Conservation (phyloP, 2,888 invertebrate genomes). For the Cerceris rybyensis region DNA sequence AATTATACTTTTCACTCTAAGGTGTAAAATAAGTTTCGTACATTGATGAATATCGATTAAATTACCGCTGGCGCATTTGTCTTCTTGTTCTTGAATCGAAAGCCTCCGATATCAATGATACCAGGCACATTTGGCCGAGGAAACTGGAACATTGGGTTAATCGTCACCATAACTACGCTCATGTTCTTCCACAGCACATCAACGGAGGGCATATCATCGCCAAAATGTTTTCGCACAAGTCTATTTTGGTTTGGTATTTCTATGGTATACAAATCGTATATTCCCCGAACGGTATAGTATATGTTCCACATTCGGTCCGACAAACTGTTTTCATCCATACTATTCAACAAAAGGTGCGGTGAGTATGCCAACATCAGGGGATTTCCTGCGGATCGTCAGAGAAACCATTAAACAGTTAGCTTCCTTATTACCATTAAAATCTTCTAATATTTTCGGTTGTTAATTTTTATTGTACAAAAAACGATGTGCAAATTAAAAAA, state of each 20-base stretch:
- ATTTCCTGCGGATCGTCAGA: slow-evolving; percentile 24
- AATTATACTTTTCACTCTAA: not conserved
- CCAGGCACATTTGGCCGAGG: slow-evolving; percentile 82
- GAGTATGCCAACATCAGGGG: not conserved
- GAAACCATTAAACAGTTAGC: no score
- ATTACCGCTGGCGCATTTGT: not conserved
- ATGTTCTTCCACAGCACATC: slow-evolving; percentile 67
- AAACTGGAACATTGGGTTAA: slow-evolving; percentile 83
- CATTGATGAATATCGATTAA: not conserved
- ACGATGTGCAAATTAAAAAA: not conserved
- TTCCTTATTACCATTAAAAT: no score
- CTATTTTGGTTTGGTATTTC: slow-evolving; percentile 36
- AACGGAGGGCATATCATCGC: slow-evolving; percentile 41
- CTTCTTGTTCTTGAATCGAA: not conserved
- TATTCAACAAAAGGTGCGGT: not conserved
- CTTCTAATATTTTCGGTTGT: no score
- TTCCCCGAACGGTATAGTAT: not conserved
- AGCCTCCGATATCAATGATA: slow-evolving; percentile 83
- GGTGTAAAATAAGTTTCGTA: not conserved
- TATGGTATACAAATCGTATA: not conserved
- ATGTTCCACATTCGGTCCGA: slow-evolving; percentile 19
- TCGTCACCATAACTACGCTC: slow-evolving; percentile 81
- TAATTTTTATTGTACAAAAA: not conserved
- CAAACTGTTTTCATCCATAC: slow-evolving; percentile 10
- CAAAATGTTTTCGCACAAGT: slow-evolving; percentile 57